Percentiles rank a stretch among this genome's conserved stretches.
Evolutionary conservation across 2,888 invertebrate species (phyloP).

Genomic region (Orthosia incerta): DNA sequence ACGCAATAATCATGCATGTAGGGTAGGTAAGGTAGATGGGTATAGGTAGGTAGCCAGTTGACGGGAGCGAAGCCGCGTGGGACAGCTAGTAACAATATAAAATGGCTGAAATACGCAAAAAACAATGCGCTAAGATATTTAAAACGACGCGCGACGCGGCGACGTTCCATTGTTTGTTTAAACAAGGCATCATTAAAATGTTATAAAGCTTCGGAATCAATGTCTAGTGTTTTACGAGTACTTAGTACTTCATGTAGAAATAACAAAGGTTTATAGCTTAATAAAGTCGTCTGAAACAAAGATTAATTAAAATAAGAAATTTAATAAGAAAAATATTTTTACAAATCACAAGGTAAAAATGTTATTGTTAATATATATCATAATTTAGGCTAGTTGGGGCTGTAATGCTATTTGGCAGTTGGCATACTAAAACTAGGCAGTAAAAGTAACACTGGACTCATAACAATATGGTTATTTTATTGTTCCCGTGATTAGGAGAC

Average conservation of each 20-base stretch:
- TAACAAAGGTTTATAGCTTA: neutral
- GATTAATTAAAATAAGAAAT: too few species aligned
- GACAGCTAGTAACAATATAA: too few species aligned
- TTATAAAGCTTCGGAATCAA: neutral
- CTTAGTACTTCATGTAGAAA: neutral
- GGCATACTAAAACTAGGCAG: constrained; percentile 18
- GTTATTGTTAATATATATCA: constrained; percentile 17
- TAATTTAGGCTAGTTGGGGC: constrained; percentile 35
- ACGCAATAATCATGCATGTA: too few species aligned
- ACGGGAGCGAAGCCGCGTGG: too few species aligned
- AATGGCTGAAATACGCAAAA: neutral
- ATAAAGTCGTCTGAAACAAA: neutral
- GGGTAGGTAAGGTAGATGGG: too few species aligned
- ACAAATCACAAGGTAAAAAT: constrained; percentile 31
- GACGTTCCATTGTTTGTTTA: neutral
- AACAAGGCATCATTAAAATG: neutral
- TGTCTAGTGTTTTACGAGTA: neutral
- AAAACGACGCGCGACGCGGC: too few species aligned
- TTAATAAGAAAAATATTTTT: constrained; percentile 18
- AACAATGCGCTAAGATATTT: neutral
- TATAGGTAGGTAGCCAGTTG: too few species aligned
- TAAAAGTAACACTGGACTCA: constrained; percentile 33
- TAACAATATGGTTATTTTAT: constrained; percentile 41
- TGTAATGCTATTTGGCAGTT: constrained; percentile 20
- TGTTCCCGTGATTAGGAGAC: constrained; percentile 16